Percentiles rank a stretch among this genome's conserved stretches.
Evolutionary conservation across 2,888 invertebrate genomes (phyloP).

Genomic region (Dolomedes plantarius): DNA sequence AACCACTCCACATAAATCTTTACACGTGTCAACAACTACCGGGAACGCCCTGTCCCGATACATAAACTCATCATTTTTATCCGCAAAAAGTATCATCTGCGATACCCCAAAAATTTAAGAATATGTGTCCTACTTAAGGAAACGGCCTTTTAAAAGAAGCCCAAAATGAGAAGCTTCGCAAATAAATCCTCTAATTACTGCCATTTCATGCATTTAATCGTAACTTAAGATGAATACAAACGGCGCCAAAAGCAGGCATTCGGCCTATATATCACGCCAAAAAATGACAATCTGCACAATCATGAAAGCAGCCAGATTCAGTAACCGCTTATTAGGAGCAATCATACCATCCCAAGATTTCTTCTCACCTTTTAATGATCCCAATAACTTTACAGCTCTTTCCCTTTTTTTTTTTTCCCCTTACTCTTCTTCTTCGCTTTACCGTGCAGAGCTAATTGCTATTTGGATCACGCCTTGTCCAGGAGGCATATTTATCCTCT

Average conservation of each 20-base stretch:
- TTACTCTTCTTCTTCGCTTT: too few species aligned
- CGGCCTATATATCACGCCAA: neutral
- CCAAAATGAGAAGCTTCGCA: neutral
- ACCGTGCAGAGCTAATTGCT: conserved; percentile 10
- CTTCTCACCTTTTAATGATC: conserved; percentile 33
- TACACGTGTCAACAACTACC: neutral
- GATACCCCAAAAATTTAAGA: too few species aligned
- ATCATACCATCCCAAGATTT: conserved; percentile 10
- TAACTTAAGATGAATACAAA: neutral
- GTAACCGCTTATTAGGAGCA: conserved; percentile 22
- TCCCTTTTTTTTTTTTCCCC: too few species aligned
- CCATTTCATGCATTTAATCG: neutral
- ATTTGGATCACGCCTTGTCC: conserved; percentile 35
- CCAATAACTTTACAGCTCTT: too few species aligned
- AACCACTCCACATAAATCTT: neutral
- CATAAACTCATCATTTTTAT: neutral
- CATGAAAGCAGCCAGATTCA: neutral
- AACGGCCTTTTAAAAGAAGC: neutral
- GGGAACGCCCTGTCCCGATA: neutral
- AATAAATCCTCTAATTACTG: neutral
- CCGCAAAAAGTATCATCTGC: too few species aligned
- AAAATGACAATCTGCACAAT: neutral
- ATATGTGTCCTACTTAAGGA: too few species aligned
- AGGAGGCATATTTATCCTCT: neutral
- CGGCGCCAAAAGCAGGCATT: neutral